A percentile compares a stretch with the other conserved stretches of the same genome.
Conservation (phyloP, 2,113 vertebrate species). For the Mastomys coucha region DNA sequence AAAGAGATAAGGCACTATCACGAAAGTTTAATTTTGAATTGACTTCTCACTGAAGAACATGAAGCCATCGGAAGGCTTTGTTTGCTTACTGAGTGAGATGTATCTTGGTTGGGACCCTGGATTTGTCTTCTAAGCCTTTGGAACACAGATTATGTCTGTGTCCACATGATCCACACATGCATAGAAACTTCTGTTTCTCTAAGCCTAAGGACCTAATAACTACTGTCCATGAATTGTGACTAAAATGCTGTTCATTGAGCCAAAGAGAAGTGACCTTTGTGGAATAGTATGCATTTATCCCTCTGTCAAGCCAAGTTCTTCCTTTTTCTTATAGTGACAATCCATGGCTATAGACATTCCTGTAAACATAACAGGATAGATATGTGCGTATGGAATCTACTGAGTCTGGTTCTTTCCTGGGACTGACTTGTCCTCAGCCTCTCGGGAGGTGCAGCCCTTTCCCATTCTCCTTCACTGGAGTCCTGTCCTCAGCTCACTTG, state of each 20-base stretch:
- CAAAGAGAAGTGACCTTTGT: constrained; percentile 54
- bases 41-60: constrained; percentile 29
- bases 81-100: background rate
- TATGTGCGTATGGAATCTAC: background rate
- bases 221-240: constrained; percentile 22
- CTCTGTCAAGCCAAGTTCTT: background rate
- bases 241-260: constrained; percentile 62
- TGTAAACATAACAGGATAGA: background rate
- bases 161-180: constrained; percentile 10
- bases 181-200: constrained; percentile 43
- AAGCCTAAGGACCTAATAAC: constrained; percentile 1
- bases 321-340: background rate
- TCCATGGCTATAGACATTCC: background rate
- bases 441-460: background rate
- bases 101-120: background rate
- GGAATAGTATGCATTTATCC: background rate
- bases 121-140: constrained; percentile 32
- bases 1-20: background rate
- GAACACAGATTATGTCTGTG: background rate
- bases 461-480: background rate
- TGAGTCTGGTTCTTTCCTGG: background rate
- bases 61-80: background rate
- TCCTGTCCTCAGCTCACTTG: background rate
- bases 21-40: constrained; percentile 50
- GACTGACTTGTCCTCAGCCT: background rate